Evolutionary conservation across 1,140 invertebrate species (phyloP).

Genomic region (Wiebesia pumilae): DNA sequence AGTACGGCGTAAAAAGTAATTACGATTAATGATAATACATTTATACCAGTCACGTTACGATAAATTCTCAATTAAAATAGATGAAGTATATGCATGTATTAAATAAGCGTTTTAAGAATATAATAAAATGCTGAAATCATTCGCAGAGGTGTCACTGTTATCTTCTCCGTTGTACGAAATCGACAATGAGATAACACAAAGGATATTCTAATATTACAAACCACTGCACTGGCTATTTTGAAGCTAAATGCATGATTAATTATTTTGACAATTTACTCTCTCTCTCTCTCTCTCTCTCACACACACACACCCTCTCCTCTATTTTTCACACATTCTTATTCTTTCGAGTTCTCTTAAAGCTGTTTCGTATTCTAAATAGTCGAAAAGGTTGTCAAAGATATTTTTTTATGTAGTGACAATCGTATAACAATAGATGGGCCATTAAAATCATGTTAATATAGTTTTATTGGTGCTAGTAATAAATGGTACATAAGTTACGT

Average conservation of each 20-base stretch:
- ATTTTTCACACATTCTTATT: not conserved
- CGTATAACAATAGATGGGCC: not conserved
- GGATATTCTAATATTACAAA: not conserved
- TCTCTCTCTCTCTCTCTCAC: no score
- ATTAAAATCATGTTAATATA: not conserved
- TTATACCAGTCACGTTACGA: not conserved
- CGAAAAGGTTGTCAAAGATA: not conserved
- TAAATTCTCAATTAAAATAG: not conserved
- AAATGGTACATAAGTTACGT: not conserved
- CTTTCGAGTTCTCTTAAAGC: not conserved
- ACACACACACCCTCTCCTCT: no score
- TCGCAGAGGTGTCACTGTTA: not conserved
- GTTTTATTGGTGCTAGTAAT: not conserved
- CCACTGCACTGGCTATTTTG: not conserved
- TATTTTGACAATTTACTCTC: no score
- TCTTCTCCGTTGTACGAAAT: constrained; percentile 14
- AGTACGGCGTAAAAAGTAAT: not conserved
- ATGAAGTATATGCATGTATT: not conserved
- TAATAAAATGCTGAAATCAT: constrained; percentile 6
- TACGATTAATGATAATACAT: not conserved
- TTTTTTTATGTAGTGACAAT: not conserved
- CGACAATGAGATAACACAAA: constrained; percentile 13
- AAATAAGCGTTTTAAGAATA: not conserved
- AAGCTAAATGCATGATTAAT: not conserved
- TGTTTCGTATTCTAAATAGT: not conserved